Evolutionary conservation across 1,140 invertebrate species (phyloP), one percentile per base, ranked within the genome.

Genomic region (Lordiphosa collinella): DNA sequence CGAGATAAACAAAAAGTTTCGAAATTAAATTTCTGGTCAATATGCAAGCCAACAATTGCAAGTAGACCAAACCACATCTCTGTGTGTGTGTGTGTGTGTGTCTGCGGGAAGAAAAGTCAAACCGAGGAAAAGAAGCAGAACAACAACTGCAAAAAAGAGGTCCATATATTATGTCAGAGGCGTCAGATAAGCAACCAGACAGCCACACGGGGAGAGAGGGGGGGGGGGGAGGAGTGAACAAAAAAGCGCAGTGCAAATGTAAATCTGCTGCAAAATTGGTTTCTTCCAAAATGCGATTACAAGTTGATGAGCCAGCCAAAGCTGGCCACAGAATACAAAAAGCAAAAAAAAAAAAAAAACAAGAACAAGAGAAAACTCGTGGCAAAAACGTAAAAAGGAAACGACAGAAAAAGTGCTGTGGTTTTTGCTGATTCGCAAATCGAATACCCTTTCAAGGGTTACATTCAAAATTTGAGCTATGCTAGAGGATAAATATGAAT

Each of bases 131-230:
- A 35, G 31, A 14, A 34, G 25, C 7, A 32, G 22, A 46, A 48
- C 29, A 35, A 13, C 9, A 47, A 47, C 44, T 10, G 13, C 14
- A 31, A 82, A 75, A 71, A 82, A 70, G 71, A 71, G 59, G 41
- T 65, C 69, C 48, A 79, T 80, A 76, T 82, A 82, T 80, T 76
- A 76, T 82, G 76, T 82, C 78, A 82, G 71, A 67, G 66, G 78
- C 71, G 71, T 80, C 76, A 82, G 75, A 80, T 80, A 80, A 82
- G 70, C 78, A 44, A 14, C 35, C 50, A 70, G 62, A 71, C 66
- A 29, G 31, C 8, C 41, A 50, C 63, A 54, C n/a, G 40, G 12
- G 35, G 14, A 34, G 11, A 16, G 14, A 16, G 14, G 18, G 14
- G 13, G 35, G 54, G 32, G 40, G 12, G 35, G 16, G 18, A 22